Evolutionary conservation across 2,797 vertebrate genomes (phyloP), one percentile per base, ranked within the genome.

Genomic region (Leucoraja ocellata): DNA sequence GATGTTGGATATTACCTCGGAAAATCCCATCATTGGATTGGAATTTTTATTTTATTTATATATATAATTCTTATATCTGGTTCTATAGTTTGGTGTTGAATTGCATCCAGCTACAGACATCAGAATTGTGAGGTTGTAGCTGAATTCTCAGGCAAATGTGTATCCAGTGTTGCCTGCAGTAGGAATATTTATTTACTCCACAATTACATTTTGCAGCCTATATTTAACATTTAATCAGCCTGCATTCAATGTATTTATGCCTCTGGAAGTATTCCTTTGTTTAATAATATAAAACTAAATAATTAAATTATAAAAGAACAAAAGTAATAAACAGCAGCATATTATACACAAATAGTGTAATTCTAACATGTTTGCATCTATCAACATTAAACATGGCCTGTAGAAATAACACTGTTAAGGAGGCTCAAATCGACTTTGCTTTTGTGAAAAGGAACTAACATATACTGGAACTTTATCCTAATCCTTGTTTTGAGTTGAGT

Each of bases 401-500:
- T 21, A 36, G 63, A 88, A 88, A 9, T 88, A 88, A 68, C 84
- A 36, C 63, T 68, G 84, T 68, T 68, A 65, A 9, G n/a, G 63
- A 5, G 28, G 84, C 32, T 88, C 61, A 63, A 88, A 65, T 88
- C 36, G 63, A 88, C 61, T 88, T 88, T 88, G 32, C 84, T 36
- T 93, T 93, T 93, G 95, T 97, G 96, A 96, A 97, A 96, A 96
- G 96, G 97, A 97, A 97, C 97, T 97, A 98, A 97, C 96, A 96
- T 97, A 96, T 96, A 96, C 96, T 96, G 97, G 96, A 97, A 97
- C 95, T 97, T 96, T 97, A 97, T 95, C 97, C 96, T 98, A 98
- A 98, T 97, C 97, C 97, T 97, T 97, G 97, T 98, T 98, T 97
- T 97, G 97, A 97, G 96, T 97, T 97, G 97, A 98, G 96, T 96